Evolutionary conservation across 2,113 vertebrate genomes (phyloP), one percentile per base, ranked within the genome.

Genomic region (Okapia johnstoni): DNA sequence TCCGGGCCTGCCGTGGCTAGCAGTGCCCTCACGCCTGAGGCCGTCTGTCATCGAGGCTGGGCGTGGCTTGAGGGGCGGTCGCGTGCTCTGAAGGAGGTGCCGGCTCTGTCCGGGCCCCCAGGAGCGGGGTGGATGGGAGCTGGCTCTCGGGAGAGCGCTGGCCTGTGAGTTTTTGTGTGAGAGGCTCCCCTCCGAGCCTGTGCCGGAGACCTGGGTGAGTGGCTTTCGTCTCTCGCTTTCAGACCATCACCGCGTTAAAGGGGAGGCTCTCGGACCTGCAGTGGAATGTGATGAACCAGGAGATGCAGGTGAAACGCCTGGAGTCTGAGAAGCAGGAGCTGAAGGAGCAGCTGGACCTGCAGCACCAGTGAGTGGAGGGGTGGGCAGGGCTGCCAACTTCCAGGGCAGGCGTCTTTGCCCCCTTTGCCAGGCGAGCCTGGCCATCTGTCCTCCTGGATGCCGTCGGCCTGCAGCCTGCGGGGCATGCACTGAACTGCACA

Each of bases 201-300:
- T 0, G 4, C 30, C 7, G 0, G 85, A 3, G 10, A 52, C 26
- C 63, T 57, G 25, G 48, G 21, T 60, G 80, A 90, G 33, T 16
- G 11, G 93, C 0, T 93, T 15, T 6, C 2, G 13, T 14, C 0
- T 40, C 40, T 61, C 1, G 0, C 26, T 57, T 40, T 79, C 92
- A 99, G 99, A 99, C 98, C 28, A 99, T 99, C 95, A 99, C 89
- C 14, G 66, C 97, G 79, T 93, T 99, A 83, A 99, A 99, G 98
- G 99, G 99, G 60, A 99, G 99, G 85, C 98, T 99, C 97, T 99
- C 99, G 48, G 99, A 99, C 21, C 98, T 99, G 76, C 99, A 99
- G 21, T 99, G 99, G 98, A 99, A 98, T 90, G 93, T 99, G 86
- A 99, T 99, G 99, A 99, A 99, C 94, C 99, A 99, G 98, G 99